Conservation (phyloP, 2,113 vertebrate genomes). For the Nipponia nippon region DNA sequence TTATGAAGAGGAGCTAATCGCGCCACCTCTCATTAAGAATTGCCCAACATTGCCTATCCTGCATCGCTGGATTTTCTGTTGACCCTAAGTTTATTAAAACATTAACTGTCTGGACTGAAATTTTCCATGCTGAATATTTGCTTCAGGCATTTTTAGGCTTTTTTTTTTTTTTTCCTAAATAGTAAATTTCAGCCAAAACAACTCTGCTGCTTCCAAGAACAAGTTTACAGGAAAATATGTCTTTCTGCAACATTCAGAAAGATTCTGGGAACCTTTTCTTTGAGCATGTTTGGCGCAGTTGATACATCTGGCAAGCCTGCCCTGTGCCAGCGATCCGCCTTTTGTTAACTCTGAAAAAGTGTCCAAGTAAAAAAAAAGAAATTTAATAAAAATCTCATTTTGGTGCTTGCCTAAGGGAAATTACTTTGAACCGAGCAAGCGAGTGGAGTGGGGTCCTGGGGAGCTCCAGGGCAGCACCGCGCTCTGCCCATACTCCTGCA, state of each 20-base stretch:
- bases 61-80: neutral
- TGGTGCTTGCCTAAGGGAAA: neutral
- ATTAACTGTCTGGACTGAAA: neutral
- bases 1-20: neutral
- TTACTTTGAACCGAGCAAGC: neutral
- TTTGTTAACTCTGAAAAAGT: neutral
- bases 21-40: neutral
- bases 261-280: conserved; percentile 15
- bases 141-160: neutral
- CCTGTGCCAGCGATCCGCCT: neutral
- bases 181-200: conserved; percentile 20
- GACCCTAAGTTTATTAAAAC: neutral
- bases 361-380: neutral
- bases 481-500: neutral
- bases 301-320: neutral
- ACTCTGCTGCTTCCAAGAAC: conserved; percentile 18
- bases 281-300: neutral
- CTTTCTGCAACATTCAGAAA: neutral
- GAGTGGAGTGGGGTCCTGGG: neutral
- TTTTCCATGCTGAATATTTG: neutral
- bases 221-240: conserved; percentile 25
- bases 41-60: neutral
- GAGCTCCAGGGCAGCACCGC: neutral
- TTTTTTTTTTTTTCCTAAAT: neutral
- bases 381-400: neutral